These are phyloP conservation scores for Chymomyza costata DNA, from an alignment of 1,140 invertebrate species.

Conservation along the genomic window DNA sequence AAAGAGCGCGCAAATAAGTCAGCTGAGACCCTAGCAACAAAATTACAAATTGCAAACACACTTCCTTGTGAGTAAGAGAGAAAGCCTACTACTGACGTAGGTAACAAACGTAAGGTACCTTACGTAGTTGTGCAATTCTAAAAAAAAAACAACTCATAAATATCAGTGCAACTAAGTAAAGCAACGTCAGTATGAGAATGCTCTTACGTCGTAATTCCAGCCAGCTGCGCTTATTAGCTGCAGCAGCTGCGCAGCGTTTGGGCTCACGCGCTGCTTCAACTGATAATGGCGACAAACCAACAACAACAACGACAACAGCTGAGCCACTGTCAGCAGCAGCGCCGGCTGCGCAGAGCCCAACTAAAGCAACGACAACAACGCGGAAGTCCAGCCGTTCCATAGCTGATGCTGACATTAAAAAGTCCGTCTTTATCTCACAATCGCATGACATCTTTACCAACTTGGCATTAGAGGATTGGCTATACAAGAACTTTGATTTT, in stretches of 20 bases:
- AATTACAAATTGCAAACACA: too few species aligned
- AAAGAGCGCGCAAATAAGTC: conserved; percentile 6
- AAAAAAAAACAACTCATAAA: conserved; percentile 2
- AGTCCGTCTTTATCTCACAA: conserved; percentile 94
- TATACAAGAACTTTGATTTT: conserved; percentile 91
- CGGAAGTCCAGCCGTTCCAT: conserved; percentile 20
- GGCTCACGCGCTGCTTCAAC: conserved; percentile 12
- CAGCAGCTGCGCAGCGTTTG: conserved; percentile 29
- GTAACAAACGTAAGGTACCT: conserved; percentile 3
- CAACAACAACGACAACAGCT: conserved; percentile 20
- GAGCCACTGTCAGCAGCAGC: conserved; percentile 5
- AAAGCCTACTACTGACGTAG: too few species aligned
- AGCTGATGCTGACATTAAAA: conserved; percentile 77
- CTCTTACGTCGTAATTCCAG: conserved; percentile 58
- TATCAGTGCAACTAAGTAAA: not conserved
- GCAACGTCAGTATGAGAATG: conserved; percentile 36
- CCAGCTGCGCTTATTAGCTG: conserved; percentile 49
- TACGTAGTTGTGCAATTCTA: conserved; percentile 30
- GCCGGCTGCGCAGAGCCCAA: too few species aligned
- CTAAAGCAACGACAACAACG: conserved; percentile 11
- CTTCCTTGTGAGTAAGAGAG: conserved; percentile 47
- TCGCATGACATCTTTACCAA: conserved; percentile 93
- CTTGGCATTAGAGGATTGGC: conserved; percentile 95
- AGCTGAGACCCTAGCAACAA: conserved; percentile 36
- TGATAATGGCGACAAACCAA: conserved; percentile 42